Conservation (phyloP, 1,140 invertebrate genomes). For the Drosophila guanche region DNA sequence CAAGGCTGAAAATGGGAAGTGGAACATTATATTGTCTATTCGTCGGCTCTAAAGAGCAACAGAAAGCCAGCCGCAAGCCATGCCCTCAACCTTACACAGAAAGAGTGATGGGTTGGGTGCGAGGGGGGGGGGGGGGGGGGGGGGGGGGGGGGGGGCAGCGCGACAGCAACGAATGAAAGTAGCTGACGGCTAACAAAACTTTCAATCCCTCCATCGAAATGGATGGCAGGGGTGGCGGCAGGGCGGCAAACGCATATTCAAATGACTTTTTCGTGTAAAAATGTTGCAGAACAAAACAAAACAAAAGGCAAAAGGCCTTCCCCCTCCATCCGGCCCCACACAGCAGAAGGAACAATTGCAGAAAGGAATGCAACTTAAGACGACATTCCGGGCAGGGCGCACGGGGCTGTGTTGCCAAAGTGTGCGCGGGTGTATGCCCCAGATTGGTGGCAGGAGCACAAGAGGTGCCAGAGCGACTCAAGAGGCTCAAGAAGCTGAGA, state of each 20-base stretch:
- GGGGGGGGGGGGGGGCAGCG: too few species aligned
- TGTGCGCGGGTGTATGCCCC: neutral
- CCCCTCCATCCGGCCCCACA: constrained; percentile 24
- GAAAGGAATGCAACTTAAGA: constrained; percentile 71
- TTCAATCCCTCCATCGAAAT: constrained; percentile 52
- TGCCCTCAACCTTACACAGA: constrained; percentile 64
- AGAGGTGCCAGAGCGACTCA: constrained; percentile 17
- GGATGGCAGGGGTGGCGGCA: neutral
- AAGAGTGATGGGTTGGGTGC: too few species aligned
- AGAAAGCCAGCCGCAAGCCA: constrained; percentile 64
- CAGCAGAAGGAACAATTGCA: constrained; percentile 61
- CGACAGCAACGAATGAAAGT: constrained; percentile 40
- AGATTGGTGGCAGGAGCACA: constrained; percentile 8
- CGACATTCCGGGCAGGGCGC: constrained; percentile 27
- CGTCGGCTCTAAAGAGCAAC: constrained; percentile 28
- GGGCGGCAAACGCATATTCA: constrained; percentile 64
- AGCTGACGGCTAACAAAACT: constrained; percentile 77
- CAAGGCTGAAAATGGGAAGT: constrained; percentile 54
- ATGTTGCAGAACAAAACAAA: constrained; percentile 60
- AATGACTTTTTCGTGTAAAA: constrained; percentile 81
- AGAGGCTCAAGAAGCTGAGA: constrained; percentile 13
- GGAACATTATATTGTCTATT: constrained; percentile 60
- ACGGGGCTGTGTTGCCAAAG: too few species aligned
- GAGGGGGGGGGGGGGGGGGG: neutral
- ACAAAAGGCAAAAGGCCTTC: constrained; percentile 46